These are phyloP conservation scores for Mythimna impura DNA, from an alignment of 2,888 invertebrate species.

Conservation along the genomic window DNA sequence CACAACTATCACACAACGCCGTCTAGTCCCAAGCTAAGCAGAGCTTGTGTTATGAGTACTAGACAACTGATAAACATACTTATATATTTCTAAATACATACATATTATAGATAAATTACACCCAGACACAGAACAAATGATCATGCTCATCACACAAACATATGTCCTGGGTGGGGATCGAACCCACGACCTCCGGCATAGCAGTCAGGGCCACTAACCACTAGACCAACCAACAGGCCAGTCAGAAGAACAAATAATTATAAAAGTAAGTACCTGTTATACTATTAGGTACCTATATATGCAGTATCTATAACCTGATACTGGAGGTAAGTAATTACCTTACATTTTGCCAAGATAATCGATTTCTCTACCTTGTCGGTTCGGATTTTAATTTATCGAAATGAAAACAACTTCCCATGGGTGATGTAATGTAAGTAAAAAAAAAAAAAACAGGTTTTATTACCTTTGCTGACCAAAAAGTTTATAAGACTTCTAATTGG, in stretches of 20 bases:
- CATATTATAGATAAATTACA: too few species aligned
- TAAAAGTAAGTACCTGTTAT: not conserved
- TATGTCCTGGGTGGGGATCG: too few species aligned
- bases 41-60: too few species aligned
- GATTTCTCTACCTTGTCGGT: not conserved
- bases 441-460: conserved; percentile 50
- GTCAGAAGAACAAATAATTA: not conserved
- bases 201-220: too few species aligned
- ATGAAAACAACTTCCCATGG: conserved; percentile 2
- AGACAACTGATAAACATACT: too few species aligned
- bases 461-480: conserved; percentile 91
- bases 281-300: not conserved
- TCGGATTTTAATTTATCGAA: not conserved
- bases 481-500: conserved; percentile 93
- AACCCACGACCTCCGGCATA: too few species aligned
- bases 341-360: not conserved
- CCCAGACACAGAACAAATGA: too few species aligned
- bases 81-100: too few species aligned
- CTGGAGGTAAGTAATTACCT: not conserved
- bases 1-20: too few species aligned
- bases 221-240: too few species aligned
- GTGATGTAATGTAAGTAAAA: conserved; percentile 9
- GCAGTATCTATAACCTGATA: not conserved
- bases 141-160: too few species aligned
- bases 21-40: too few species aligned